Evolutionary conservation across 2,888 invertebrate genomes (phyloP).

Genomic region (Onchidella celtica): DNA sequence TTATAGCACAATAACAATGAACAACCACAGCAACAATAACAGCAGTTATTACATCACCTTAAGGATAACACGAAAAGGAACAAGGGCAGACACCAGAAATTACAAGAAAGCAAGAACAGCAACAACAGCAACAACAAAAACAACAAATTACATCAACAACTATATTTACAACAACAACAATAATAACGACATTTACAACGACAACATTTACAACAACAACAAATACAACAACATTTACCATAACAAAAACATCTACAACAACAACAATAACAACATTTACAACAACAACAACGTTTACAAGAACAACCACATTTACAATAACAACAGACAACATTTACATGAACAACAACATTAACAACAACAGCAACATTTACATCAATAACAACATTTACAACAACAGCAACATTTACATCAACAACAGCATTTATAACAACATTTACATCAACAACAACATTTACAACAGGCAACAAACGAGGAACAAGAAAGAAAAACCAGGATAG

Average conservation of each 20-base stretch:
- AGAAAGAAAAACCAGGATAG: too few species aligned
- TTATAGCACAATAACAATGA: too few species aligned
- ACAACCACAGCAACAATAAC: too few species aligned
- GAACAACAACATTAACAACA: background rate
- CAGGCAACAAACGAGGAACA: too few species aligned
- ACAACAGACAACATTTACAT: background rate
- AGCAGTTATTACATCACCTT: too few species aligned
- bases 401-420: conserved; percentile 9
- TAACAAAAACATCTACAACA: conserved; percentile 18
- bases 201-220: conserved; percentile 16
- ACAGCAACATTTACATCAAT: background rate
- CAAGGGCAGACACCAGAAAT: too few species aligned
- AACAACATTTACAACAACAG: conserved; percentile 4
- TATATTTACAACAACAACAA: conserved; percentile 15
- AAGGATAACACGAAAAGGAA: too few species aligned
- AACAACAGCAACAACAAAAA: too few species aligned
- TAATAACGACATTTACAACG: conserved; percentile 13
- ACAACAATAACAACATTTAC: conserved; percentile 13
- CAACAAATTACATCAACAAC: conserved; percentile 6
- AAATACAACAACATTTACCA: conserved; percentile 8
- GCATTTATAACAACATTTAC: conserved; percentile 4
- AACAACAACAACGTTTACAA: conserved; percentile 9
- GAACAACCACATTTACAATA: background rate
- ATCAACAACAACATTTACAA: background rate
- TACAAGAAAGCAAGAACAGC: too few species aligned